Evolutionary conservation across 2,797 vertebrate species (phyloP).

Genomic region (Diglossa cyanea): DNA sequence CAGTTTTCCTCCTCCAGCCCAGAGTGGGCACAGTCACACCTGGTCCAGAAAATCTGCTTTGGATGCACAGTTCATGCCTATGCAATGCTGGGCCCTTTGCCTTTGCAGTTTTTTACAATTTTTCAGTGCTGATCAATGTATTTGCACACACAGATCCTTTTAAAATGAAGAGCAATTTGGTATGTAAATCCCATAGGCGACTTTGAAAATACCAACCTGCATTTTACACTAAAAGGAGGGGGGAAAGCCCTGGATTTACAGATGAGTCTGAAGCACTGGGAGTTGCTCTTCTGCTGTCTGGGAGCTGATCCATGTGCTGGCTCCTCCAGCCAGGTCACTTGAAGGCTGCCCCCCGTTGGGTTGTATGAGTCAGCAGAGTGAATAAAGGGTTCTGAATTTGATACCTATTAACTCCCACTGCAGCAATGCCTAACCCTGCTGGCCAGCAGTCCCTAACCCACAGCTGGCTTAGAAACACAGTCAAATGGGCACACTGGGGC

Average conservation of each 20-base stretch:
- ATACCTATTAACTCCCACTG: neutral
- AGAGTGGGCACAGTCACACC: neutral
- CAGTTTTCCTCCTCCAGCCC: neutral
- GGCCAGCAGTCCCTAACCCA: neutral
- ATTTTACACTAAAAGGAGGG: neutral
- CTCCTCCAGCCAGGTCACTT: neutral
- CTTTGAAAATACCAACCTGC: neutral
- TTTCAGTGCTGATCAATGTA: neutral
- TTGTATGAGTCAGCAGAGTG: neutral
- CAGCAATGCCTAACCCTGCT: neutral
- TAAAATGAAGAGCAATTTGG: neutral
- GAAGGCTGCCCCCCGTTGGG: fast-evolving
- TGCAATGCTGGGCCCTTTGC: neutral
- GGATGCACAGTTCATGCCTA: neutral
- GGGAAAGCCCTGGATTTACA: neutral
- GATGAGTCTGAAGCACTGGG: neutral
- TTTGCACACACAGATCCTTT: neutral
- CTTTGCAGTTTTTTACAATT: neutral
- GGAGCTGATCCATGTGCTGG: neutral
- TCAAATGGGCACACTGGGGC: neutral
- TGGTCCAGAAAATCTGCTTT: neutral
- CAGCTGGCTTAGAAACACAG: neutral
- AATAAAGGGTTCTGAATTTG: neutral
- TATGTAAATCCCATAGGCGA: neutral
- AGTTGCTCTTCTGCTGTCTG: neutral